These are phyloP conservation scores for Tiliqua scincoides DNA, from an alignment of 2,113 vertebrate species.

Conservation along the genomic window DNA sequence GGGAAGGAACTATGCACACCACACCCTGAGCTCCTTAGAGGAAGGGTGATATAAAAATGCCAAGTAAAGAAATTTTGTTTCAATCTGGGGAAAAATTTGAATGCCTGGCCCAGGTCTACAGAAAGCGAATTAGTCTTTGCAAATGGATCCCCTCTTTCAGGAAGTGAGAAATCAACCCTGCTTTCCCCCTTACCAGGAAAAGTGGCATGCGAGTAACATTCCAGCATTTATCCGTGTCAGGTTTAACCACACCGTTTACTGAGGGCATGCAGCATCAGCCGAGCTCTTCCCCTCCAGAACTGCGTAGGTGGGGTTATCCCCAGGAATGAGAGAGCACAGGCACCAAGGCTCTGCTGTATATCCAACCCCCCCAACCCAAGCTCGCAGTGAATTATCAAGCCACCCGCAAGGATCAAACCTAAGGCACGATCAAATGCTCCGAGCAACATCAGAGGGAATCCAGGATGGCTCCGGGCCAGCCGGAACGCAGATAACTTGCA, in stretches of 20 bases:
- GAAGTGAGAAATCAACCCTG: too few relatives aligned
- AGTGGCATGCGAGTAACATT: not conserved
- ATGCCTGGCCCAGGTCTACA: not conserved
- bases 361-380: not conserved
- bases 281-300: not conserved
- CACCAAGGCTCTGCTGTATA: not conserved
- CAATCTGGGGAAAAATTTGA: not conserved
- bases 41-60: too few relatives aligned
- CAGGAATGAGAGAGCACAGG: not conserved
- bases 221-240: not conserved
- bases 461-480: slow-evolving; percentile 38
- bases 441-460: slow-evolving; percentile 45
- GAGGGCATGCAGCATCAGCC: not conserved
- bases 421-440: slow-evolving; percentile 8
- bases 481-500: slow-evolving; percentile 51
- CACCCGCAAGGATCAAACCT: slow-evolving; percentile 33
- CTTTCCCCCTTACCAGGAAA: not conserved
- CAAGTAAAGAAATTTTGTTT: too few relatives aligned
- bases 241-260: not conserved
- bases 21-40: too few relatives aligned
- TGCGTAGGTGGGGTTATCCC: not conserved
- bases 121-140: not conserved
- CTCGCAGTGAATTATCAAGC: not conserved
- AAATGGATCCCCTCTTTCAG: not conserved
- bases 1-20: too few relatives aligned